phyloP scores from a whole-genome alignment of 2,113 vertebrate species.

The Pterocles burchelli region DNA sequence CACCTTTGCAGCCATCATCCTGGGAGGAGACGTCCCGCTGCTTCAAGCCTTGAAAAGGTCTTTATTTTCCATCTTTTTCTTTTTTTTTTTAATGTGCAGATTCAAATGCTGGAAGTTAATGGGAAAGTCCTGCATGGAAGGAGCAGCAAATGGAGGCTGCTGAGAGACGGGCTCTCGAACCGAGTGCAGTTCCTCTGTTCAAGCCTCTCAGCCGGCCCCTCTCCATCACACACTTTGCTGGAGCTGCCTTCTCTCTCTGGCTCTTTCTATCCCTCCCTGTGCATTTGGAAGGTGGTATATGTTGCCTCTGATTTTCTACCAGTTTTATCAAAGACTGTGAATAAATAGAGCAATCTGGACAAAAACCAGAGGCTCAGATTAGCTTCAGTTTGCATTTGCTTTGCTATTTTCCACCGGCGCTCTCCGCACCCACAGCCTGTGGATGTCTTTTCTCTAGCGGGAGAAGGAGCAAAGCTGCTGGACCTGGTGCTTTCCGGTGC shows the following conservation, averaged over 20 bases:
- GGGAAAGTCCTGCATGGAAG: neutral
- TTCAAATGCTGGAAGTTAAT: neutral
- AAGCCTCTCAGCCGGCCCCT: neutral
- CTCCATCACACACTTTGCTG: neutral
- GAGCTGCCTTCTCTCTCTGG: neutral
- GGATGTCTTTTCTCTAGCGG: neutral
- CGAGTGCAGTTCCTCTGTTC: neutral
- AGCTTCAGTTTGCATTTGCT: neutral
- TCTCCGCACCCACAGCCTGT: neutral
- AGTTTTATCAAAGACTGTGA: conserved; percentile 21
- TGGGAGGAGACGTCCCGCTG: neutral
- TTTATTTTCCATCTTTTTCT: neutral
- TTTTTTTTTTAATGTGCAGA: neutral
- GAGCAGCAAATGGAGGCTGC: neutral
- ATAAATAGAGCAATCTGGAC: conserved; percentile 29
- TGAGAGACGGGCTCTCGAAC: neutral
- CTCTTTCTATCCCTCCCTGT: neutral
- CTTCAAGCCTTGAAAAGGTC: neutral
- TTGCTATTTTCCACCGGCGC: neutral
- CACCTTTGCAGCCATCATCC: neutral
- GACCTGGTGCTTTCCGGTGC: neutral
- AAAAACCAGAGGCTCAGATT: neutral
- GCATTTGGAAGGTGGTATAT: conserved; percentile 2
- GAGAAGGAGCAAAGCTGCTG: neutral
- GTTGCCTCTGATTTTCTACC: conserved; percentile 23